phyloP scores from a whole-genome alignment of 1,140 invertebrate genomes.

The Eriocheir sinensis region DNA sequence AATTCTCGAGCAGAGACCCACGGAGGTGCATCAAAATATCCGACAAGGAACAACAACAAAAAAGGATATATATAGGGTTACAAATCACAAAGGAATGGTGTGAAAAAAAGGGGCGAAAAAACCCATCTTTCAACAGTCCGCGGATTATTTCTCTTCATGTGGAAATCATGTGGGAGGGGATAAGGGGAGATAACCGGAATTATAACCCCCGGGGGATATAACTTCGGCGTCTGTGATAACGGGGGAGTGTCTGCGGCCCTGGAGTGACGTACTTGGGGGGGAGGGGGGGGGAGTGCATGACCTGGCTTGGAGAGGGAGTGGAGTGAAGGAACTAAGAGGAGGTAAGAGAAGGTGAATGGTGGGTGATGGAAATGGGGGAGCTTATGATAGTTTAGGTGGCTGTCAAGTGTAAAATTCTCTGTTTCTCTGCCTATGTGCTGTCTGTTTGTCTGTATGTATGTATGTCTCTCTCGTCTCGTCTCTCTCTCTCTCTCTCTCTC shows the following conservation, averaged over 20 bases:
- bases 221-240: conserved; percentile 44
- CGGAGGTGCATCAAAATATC: too few relatives aligned
- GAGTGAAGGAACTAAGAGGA: not conserved
- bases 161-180: conserved; percentile 57
- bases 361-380: not conserved
- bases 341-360: not conserved
- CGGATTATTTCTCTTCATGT: conserved; percentile 57
- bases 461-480: not conserved
- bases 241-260: not conserved
- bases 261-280: not conserved
- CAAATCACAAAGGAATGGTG: not conserved
- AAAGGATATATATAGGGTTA: not conserved
- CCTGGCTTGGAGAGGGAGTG: not conserved
- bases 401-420: too few relatives aligned
- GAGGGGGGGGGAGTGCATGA: not conserved
- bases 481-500: not conserved
- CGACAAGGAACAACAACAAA: not conserved
- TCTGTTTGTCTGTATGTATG: too few relatives aligned
- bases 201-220: conserved; percentile 36
- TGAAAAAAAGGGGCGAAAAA: not conserved
- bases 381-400: too few relatives aligned
- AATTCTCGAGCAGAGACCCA: too few relatives aligned
- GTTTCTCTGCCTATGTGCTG: too few relatives aligned
- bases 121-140: not conserved
- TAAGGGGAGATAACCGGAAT: not conserved